Percentiles rank a stretch among this genome's conserved stretches.
These are phyloP conservation scores for Salminus brasiliensis DNA, from an alignment of 2,113 vertebrate species.

Conservation along the genomic window DNA sequence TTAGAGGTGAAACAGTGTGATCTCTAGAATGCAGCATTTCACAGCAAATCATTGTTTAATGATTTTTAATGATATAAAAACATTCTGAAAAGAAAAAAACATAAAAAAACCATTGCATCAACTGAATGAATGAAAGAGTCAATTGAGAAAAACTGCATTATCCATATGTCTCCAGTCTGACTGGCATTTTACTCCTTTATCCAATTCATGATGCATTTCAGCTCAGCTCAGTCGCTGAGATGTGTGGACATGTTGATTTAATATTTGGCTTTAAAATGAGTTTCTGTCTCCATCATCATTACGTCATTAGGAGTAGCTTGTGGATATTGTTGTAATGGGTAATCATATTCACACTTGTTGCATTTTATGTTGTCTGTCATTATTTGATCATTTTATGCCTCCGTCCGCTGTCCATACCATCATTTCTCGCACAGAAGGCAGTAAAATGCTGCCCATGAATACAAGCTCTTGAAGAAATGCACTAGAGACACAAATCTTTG, in stretches of 20 bases:
- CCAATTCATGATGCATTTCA: background rate
- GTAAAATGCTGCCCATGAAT: slow-evolving; percentile 4
- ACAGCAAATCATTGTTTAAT: too few species aligned
- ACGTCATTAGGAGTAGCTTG: background rate
- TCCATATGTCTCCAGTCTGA: slow-evolving; percentile 12
- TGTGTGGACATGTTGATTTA: background rate
- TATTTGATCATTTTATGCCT: background rate
- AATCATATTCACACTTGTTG: background rate
- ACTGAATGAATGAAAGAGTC: too few species aligned
- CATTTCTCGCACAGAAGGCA: background rate
- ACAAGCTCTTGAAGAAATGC: background rate
- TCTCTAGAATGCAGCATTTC: too few species aligned
- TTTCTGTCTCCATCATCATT: background rate
- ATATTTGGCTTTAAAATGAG: slow-evolving; percentile 1
- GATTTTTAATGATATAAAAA: too few species aligned
- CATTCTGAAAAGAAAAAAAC: too few species aligned
- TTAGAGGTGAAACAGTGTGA: too few species aligned
- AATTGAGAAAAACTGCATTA: background rate
- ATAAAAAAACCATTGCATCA: too few species aligned
- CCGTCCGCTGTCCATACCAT: background rate
- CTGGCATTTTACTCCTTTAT: slow-evolving; percentile 2
- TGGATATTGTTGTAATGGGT: background rate
- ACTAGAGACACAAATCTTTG: too few species aligned
- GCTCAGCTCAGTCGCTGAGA: background rate
- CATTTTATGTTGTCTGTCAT: background rate